A percentile compares a stretch with the other conserved stretches of the same genome.
These are phyloP conservation scores for Acanthurus lineatus DNA, from an alignment of 2,797 vertebrate genomes.

Conservation along the genomic window DNA sequence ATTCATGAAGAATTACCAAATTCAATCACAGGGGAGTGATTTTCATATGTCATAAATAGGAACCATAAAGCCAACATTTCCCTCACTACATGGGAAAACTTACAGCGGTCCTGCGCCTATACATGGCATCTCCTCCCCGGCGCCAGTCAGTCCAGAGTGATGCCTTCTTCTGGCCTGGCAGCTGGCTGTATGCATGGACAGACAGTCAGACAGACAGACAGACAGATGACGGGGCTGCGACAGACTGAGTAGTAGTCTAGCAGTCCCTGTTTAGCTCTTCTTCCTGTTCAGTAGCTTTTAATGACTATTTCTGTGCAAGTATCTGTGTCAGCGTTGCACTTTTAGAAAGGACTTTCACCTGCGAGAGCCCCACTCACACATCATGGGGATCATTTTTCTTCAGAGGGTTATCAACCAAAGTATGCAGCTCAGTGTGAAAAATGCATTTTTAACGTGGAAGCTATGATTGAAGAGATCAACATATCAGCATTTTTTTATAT, in stretches of 20 bases:
- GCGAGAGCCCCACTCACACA: conserved; percentile 21
- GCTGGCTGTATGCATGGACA: conserved; percentile 56
- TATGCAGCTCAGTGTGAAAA: not conserved
- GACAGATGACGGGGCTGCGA: conserved; percentile 57
- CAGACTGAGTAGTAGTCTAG: conserved; percentile 52
- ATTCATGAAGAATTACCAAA: conserved; percentile 64
- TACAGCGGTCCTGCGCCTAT: conserved; percentile 52
- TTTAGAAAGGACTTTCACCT: conserved; percentile 65
- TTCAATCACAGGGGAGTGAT: conserved; percentile 73
- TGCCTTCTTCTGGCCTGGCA: conserved; percentile 75
- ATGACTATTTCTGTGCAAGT: conserved; percentile 66
- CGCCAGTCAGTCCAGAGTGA: conserved; percentile 73
- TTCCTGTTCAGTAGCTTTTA: conserved; percentile 55
- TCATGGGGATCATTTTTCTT: not conserved
- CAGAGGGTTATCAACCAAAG: not conserved
- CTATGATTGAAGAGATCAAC: not conserved
- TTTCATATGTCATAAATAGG: conserved; percentile 74
- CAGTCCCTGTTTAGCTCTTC: conserved; percentile 65
- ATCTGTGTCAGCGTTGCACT: conserved; percentile 51
- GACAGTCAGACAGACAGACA: conserved; percentile 34
- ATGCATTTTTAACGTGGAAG: not conserved
- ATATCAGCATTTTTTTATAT: not conserved
- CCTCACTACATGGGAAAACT: conserved; percentile 61
- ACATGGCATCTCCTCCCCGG: conserved; percentile 65
- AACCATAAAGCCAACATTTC: conserved; percentile 57